Evolutionary conservation across 2,888 invertebrate genomes (phyloP), one percentile per base, ranked within the genome.

Genomic region (Cryptosula pallasiana): DNA sequence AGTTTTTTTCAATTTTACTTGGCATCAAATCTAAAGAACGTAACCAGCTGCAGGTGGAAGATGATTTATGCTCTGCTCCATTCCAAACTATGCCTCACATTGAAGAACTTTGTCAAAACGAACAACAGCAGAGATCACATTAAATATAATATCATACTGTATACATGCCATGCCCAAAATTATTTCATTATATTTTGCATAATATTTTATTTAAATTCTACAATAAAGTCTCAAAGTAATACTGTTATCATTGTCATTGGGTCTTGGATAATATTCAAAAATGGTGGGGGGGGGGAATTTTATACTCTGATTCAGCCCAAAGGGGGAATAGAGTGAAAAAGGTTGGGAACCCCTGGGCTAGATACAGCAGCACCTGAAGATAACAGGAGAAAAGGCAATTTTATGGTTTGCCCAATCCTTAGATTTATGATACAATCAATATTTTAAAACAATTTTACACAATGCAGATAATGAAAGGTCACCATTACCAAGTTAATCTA

Each of bases 321-420:
- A 57, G 25, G 57, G 57, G 57, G 57, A 57, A 57, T 25, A 57
- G 57, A 57, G 57, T 57, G n/a, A 57, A 57, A 57, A 57, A 57
- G 25, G 57, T 57, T 16, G 57, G 45, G 45, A 45, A 45, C 9
- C 45, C 45, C n/a, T n/a, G n/a, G n/a, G n/a, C n/a, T n/a, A n/a
- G n/a, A n/a, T n/a, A n/a, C n/a, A n/a, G n/a, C n/a, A n/a, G n/a
- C n/a, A n/a, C n/a, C n/a, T n/a, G n/a, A n/a, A n/a, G n/a, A n/a
- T n/a, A n/a, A n/a, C n/a, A n/a, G n/a, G n/a, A n/a, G n/a, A n/a
- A n/a, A n/a, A n/a, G n/a, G n/a, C n/a, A n/a, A n/a, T n/a, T n/a
- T n/a, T n/a, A n/a, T n/a, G n/a, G n/a, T n/a, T n/a, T n/a, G n/a
- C n/a, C n/a, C n/a, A n/a, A n/a, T n/a, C n/a, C n/a, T n/a, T n/a